These are phyloP conservation scores for Tetranychus urticae DNA, from an alignment of 1,140 invertebrate genomes.

Conservation along the genomic window DNA sequence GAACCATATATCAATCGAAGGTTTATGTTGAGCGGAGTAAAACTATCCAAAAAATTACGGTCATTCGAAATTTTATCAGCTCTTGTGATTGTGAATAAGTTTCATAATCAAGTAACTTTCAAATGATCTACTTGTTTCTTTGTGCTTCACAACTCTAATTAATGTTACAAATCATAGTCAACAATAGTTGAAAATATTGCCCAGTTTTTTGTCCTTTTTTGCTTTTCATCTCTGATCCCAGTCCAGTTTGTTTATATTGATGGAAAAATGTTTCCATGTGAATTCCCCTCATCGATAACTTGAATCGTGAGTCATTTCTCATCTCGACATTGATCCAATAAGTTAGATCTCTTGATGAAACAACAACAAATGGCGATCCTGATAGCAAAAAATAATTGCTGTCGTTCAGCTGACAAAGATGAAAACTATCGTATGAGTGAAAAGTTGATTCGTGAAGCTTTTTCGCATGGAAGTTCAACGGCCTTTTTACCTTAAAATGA, in stretches of 20 bases:
- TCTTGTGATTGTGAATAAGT: too few species aligned
- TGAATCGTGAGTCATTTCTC: neutral
- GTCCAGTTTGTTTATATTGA: neutral
- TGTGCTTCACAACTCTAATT: too few species aligned
- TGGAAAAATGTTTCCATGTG: neutral
- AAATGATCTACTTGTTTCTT: too few species aligned
- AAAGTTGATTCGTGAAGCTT: constrained; percentile 20
- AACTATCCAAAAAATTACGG: too few species aligned
- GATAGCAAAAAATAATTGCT: constrained; percentile 6
- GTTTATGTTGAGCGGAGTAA: too few species aligned
- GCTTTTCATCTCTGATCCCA: too few species aligned
- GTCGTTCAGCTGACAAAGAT: constrained; percentile 39
- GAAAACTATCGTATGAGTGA: constrained; percentile 35
- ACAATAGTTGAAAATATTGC: too few species aligned
- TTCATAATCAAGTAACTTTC: too few species aligned
- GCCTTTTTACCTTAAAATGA: constrained; percentile 84
- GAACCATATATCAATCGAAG: too few species aligned
- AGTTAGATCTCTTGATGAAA: neutral
- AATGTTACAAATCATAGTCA: too few species aligned
- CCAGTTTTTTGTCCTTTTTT: too few species aligned
- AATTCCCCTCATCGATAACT: neutral
- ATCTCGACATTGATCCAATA: neutral
- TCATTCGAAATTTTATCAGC: too few species aligned
- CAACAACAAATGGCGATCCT: neutral
- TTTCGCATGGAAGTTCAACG: constrained; percentile 32